Percentiles rank a stretch among this genome's conserved stretches.
These are phyloP conservation scores for Schizopygopsis malacanthus DNA, from an alignment of 2,797 vertebrate species.

Conservation along the genomic window DNA sequence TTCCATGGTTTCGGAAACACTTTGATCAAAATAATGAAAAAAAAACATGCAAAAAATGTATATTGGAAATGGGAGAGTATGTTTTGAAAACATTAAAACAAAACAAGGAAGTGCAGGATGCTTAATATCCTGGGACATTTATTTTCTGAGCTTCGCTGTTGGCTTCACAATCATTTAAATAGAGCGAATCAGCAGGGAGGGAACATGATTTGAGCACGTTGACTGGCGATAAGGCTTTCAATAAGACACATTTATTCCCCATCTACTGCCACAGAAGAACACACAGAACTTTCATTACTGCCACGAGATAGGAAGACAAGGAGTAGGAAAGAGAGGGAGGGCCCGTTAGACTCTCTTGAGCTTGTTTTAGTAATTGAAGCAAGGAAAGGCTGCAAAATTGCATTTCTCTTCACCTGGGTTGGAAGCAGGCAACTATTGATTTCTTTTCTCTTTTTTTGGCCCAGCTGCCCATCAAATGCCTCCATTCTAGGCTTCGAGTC, in stretches of 20 bases:
- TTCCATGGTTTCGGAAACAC: constrained; percentile 7
- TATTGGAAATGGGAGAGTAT: constrained; percentile 6
- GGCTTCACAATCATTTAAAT: constrained; percentile 53
- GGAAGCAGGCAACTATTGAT: constrained; percentile 25
- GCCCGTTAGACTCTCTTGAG: constrained; percentile 19
- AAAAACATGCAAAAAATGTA: constrained; percentile 11
- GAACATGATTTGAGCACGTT: constrained; percentile 31
- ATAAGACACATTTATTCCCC: constrained; percentile 51
- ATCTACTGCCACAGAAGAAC: constrained; percentile 36
- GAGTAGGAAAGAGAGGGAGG: constrained; percentile 16
- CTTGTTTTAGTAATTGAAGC: constrained; percentile 39
- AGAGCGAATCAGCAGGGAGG: constrained; percentile 27
- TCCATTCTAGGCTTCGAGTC: constrained; percentile 49
- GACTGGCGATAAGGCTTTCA: constrained; percentile 47
- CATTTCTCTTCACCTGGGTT: constrained; percentile 21
- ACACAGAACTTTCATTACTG: constrained; percentile 35
- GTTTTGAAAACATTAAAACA: constrained; percentile 38
- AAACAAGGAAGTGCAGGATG: constrained; percentile 44
- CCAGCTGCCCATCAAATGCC: constrained; percentile 36
- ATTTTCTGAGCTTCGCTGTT: constrained; percentile 42
- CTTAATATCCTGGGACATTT: constrained; percentile 55
- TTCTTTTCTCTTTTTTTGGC: background rate
- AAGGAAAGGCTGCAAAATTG: constrained; percentile 31
- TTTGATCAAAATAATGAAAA: constrained; percentile 40
- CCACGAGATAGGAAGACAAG: constrained; percentile 24